phyloP scores from a whole-genome alignment of 2,888 invertebrate genomes.

The Calameuta filiformis region DNA sequence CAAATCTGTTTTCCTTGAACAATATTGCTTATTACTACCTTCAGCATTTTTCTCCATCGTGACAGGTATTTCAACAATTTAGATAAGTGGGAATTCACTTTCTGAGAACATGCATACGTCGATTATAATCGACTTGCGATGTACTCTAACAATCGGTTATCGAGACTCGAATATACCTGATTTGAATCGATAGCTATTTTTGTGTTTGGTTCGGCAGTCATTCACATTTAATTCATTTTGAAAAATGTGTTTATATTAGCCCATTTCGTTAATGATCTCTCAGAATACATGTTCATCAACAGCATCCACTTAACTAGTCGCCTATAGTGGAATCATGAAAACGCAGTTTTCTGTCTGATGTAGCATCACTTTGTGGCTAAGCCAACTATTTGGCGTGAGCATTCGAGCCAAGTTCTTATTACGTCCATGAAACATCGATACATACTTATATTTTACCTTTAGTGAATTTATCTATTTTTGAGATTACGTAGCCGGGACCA shows the following conservation, averaged over 20 bases:
- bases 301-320: neutral
- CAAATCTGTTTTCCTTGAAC: neutral
- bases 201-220: slow-evolving; percentile 5
- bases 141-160: neutral
- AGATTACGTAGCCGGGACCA: neutral
- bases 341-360: neutral
- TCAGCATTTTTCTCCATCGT: neutral
- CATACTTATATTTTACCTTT: neutral
- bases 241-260: neutral
- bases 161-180: neutral
- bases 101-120: neutral
- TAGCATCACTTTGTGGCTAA: neutral
- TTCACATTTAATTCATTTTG: slow-evolving; percentile 13
- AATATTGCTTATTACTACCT: neutral
- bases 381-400: slow-evolving; percentile 4
- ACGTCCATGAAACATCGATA: neutral
- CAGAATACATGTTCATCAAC: neutral
- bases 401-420: slow-evolving; percentile 1
- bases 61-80: neutral
- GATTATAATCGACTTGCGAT: neutral
- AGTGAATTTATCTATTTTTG: neutral
- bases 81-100: neutral
- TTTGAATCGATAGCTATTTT: slow-evolving; percentile 17
- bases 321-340: neutral
- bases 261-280: neutral